These are phyloP conservation scores for Cavia aperea DNA, from an alignment of 2,113 vertebrate genomes.

Conservation along the genomic window DNA sequence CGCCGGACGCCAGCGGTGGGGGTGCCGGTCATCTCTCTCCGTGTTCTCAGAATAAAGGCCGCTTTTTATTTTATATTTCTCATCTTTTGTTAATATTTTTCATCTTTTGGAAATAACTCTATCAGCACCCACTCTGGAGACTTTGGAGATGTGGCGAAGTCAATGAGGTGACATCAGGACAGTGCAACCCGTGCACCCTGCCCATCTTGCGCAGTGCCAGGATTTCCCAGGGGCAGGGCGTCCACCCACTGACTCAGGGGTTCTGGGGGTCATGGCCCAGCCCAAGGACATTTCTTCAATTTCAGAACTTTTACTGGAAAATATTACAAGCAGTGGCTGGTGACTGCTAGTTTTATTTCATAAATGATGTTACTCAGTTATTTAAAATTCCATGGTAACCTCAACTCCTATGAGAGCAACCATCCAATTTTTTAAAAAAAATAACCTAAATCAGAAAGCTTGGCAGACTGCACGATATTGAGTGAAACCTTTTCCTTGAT, in stretches of 20 bases:
- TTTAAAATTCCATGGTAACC: constrained; percentile 23
- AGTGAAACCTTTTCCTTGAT: neutral
- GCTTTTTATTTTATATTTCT: too few species aligned
- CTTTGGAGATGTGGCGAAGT: neutral
- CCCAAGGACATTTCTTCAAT: neutral
- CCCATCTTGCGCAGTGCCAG: accelerated
- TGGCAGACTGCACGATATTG: neutral
- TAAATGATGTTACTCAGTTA: neutral
- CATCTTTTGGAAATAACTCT: neutral
- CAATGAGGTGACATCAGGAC: neutral
- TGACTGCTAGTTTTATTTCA: constrained; percentile 1
- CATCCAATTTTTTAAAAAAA: neutral
- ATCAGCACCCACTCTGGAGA: neutral
- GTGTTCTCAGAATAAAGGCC: too few species aligned
- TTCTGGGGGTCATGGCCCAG: neutral
- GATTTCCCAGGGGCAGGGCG: accelerated
- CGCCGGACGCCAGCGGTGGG: too few species aligned
- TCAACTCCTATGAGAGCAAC: neutral
- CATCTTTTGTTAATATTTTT: too few species aligned
- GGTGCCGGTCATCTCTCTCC: too few species aligned
- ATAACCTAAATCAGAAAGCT: neutral
- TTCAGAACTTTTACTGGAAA: neutral
- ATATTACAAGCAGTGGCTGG: neutral
- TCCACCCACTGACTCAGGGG: neutral
- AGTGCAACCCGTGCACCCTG: accelerated